These are phyloP conservation scores for Encarsia formosa DNA, from an alignment of 2,888 invertebrate species.

Conservation along the genomic window DNA sequence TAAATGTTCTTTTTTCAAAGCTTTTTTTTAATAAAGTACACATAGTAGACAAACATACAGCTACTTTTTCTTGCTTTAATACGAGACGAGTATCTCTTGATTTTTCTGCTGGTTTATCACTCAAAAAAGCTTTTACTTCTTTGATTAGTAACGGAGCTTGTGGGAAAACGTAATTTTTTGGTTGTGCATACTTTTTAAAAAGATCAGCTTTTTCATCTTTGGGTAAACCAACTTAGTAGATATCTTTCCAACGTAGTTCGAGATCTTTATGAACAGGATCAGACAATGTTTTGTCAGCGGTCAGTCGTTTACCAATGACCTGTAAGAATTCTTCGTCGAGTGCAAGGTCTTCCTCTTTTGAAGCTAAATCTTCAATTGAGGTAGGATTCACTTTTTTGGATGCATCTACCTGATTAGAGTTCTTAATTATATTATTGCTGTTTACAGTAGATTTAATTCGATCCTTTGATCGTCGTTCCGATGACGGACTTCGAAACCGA, in stretches of 20 bases:
- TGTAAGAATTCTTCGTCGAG: constrained; percentile 8
- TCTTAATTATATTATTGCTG: too few species aligned
- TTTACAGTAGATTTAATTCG: too few species aligned
- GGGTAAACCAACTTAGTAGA: constrained; percentile 4
- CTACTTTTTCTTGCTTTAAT: neutral
- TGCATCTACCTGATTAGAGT: too few species aligned
- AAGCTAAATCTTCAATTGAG: too few species aligned
- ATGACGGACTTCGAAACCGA: too few species aligned
- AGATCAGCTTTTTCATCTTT: constrained; percentile 1
- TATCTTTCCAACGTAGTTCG: constrained; percentile 12
- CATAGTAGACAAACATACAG: neutral
- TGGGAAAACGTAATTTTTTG: constrained; percentile 9
- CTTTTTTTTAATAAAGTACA: neutral
- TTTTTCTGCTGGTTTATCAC: neutral
- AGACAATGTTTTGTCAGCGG: neutral
- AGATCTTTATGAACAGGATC: neutral
- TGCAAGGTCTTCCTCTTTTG: too few species aligned
- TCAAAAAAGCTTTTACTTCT: neutral
- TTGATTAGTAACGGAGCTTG: constrained; percentile 1
- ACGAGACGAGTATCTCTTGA: neutral
- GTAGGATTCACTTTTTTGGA: too few species aligned
- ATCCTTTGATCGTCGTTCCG: too few species aligned
- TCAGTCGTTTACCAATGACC: constrained; percentile 5
- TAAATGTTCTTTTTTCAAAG: neutral
- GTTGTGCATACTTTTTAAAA: neutral